phyloP scores from a whole-genome alignment of 2,888 invertebrate species.

The Ichneumon xanthorius region DNA sequence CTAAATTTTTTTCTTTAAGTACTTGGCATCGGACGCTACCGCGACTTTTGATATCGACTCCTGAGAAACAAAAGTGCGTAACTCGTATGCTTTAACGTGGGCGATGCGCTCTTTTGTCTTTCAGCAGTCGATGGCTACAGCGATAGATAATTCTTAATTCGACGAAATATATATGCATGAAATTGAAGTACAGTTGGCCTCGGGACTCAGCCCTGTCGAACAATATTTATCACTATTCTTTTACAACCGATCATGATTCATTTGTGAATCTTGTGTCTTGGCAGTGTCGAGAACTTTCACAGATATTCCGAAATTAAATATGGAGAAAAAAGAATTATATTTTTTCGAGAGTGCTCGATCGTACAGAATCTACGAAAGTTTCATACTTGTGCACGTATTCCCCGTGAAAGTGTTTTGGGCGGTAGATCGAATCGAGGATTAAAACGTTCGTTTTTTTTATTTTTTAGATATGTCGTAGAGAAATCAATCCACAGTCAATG shows the following conservation, averaged over 20 bases:
- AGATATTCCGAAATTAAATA: conserved; percentile 38
- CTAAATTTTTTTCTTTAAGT: no score
- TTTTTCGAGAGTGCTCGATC: background rate
- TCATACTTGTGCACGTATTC: background rate
- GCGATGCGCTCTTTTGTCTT: no score
- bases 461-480: conserved; percentile 4
- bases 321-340: background rate
- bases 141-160: conserved; percentile 53
- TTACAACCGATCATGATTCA: conserved; percentile 54
- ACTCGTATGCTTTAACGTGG: no score
- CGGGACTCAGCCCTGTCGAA: conserved; percentile 57
- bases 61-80: no score
- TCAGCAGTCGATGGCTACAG: background rate
- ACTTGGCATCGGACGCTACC: no score
- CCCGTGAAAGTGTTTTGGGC: background rate
- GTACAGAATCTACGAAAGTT: background rate
- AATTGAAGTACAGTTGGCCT: conserved; percentile 61
- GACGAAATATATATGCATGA: conserved; percentile 53
- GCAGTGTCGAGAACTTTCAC: conserved; percentile 65
- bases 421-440: conserved; percentile 1
- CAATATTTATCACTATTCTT: conserved; percentile 43
- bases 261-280: conserved; percentile 55
- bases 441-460: background rate
- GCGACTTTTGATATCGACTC: no score
- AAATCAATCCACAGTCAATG: conserved; percentile 1